Evolutionary conservation across 2,888 invertebrate species (phyloP), one percentile per base, ranked within the genome.

Genomic region (Ypsolopha sequella): DNA sequence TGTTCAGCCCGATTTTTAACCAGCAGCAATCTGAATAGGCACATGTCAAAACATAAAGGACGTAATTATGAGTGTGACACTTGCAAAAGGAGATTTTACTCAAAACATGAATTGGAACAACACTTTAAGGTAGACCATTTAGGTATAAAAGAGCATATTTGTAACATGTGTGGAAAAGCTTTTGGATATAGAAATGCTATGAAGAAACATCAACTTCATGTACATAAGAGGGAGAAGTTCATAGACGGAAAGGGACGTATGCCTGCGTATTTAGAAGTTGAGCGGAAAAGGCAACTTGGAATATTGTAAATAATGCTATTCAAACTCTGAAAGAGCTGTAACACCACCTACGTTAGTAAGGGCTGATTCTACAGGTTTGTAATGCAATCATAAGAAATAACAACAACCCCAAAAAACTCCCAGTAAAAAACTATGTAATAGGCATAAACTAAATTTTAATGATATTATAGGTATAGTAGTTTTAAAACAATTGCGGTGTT

Each of bases 171-270:
- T 56, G 76, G 76, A 0, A 76, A 76, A 54, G 73, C 75, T n/a
- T 77, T 76, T 64, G 76, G 77, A 2, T 77, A 73, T 50, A 65
- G 76, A 44, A 75, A 75, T 60, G 73, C 72, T 38, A 76, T 77
- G 74, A 76, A 73, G 75, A 76, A 73, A 53, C 77, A 77, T 55
- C 74, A 75, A 54, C 58, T 68, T 6, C 67, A 68, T 67, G 76
- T 77, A 0, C 77, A 77, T 59, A 77, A 77, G 49, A 64, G 76
- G 45, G 68, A 71, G 51, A 77, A 76, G 50, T 56, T 63, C 6
- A 50, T 54, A 8, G 53, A 53, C 36, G 57, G 57, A 33, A 51
- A 51, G 38, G 51, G 51, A 7, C 49, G 57, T 11, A 48, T 64
- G 47, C 64, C 68, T 7, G 59, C 62, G 35, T 68, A 69, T 53